Evolutionary conservation across 2,888 invertebrate species (phyloP).

Genomic region (Sphaerophoria rueppellii): DNA sequence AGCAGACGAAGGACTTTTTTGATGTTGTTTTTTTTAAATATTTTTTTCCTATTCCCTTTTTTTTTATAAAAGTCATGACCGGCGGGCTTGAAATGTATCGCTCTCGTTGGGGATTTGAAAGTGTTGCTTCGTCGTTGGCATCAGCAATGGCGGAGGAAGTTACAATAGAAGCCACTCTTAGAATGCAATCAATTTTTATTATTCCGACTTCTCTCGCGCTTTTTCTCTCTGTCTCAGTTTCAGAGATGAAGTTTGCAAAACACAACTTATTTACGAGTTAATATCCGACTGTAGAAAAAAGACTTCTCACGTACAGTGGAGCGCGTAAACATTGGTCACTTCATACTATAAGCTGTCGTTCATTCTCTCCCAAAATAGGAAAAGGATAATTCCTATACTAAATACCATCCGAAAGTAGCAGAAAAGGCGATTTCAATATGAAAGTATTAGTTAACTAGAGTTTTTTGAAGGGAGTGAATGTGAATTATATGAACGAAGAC

Average conservation of each 20-base stretch:
- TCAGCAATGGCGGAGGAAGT: neutral
- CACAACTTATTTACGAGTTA: slow-evolving; percentile 57
- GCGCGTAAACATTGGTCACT: slow-evolving; percentile 24
- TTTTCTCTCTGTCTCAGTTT: slow-evolving; percentile 3
- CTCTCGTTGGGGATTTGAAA: neutral
- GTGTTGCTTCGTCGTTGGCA: neutral
- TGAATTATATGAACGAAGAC: too few species aligned
- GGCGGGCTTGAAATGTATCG: slow-evolving; percentile 44
- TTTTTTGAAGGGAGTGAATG: too few species aligned
- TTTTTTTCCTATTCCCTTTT: too few species aligned
- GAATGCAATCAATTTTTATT: slow-evolving; percentile 72
- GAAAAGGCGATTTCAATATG: too few species aligned
- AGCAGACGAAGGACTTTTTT: neutral
- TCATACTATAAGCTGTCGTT: neutral
- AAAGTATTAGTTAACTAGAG: too few species aligned
- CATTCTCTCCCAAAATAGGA: too few species aligned
- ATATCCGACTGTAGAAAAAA: neutral
- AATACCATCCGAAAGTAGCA: too few species aligned
- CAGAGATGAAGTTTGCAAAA: slow-evolving; percentile 60
- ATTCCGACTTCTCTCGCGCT: slow-evolving; percentile 42
- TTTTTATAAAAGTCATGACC: slow-evolving; percentile 47
- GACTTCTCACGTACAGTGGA: slow-evolving; percentile 36
- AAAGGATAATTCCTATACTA: too few species aligned
- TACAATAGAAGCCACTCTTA: slow-evolving; percentile 66
- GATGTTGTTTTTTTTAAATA: neutral